A percentile compares a stretch with the other conserved stretches of the same genome.
Conservation (phyloP, 2,888 invertebrate genomes). For the Ennomos erosarius region DNA sequence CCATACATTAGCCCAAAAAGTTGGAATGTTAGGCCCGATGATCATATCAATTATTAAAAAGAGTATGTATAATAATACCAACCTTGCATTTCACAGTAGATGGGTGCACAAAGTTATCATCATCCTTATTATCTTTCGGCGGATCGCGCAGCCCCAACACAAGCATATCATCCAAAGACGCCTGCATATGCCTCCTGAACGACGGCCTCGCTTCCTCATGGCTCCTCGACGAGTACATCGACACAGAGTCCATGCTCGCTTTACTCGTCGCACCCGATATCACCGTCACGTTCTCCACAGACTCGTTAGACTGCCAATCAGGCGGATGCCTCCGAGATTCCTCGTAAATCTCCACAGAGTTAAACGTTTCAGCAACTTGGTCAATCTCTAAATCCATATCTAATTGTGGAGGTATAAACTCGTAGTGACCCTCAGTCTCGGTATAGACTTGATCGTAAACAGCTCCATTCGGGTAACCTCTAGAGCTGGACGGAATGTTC, state of each 20-base stretch:
- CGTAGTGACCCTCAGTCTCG: slow-evolving; percentile 75
- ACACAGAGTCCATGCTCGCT: slow-evolving; percentile 82
- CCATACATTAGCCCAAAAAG: too few species aligned
- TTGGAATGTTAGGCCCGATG: too few species aligned
- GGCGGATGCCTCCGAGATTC: slow-evolving; percentile 57
- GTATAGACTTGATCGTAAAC: slow-evolving; percentile 79
- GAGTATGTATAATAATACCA: slow-evolving; percentile 13
- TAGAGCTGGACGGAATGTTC: slow-evolving; percentile 65
- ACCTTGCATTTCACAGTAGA: slow-evolving; percentile 75
- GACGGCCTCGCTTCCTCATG: slow-evolving; percentile 77
- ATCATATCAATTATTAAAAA: too few species aligned
- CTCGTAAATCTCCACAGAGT: slow-evolving; percentile 77
- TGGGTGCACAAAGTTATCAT: slow-evolving; percentile 77
- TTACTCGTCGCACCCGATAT: slow-evolving; percentile 68
- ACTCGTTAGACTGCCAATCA: slow-evolving; percentile 72
- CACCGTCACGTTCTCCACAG: slow-evolving; percentile 85
- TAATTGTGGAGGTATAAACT: slow-evolving; percentile 64
- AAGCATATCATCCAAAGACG: slow-evolving; percentile 86
- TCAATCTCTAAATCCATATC: slow-evolving; percentile 68
- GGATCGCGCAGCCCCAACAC: slow-evolving; percentile 71
- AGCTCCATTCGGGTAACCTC: slow-evolving; percentile 60
- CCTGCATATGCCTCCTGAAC: slow-evolving; percentile 67
- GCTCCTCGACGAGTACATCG: slow-evolving; percentile 85
- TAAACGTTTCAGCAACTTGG: slow-evolving; percentile 67
- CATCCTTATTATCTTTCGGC: slow-evolving; percentile 59